Percentiles rank a stretch among this genome's conserved stretches.
Evolutionary conservation across 1,140 invertebrate genomes (phyloP).

Genomic region (Hylaeus volcanicus): DNA sequence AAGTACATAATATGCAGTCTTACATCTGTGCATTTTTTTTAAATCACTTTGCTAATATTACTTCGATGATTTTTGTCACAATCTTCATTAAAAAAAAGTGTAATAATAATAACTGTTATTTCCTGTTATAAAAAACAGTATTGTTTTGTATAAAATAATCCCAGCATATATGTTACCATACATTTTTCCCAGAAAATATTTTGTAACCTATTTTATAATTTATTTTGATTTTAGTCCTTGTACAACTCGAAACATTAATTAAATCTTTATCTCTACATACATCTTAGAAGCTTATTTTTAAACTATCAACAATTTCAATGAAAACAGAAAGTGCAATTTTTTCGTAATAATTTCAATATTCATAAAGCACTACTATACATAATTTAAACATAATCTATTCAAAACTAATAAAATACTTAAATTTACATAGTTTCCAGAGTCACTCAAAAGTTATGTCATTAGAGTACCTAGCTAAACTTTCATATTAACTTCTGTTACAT

Average conservation of each 20-base stretch:
- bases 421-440: slow-evolving; percentile 38
- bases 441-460: slow-evolving; percentile 13
- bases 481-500: slow-evolving; percentile 47
- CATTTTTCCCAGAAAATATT: slow-evolving; percentile 35
- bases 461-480: slow-evolving; percentile 49
- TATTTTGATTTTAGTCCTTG: slow-evolving; percentile 46
- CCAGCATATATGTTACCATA: slow-evolving; percentile 12
- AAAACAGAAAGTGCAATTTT: slow-evolving; percentile 33
- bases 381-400: slow-evolving; percentile 37
- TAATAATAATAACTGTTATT: slow-evolving; percentile 24
- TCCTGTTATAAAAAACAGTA: slow-evolving; percentile 22
- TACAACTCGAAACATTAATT: slow-evolving; percentile 34
- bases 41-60: slow-evolving; percentile 23
- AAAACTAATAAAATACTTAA: slow-evolving; percentile 40
- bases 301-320: slow-evolving; percentile 30
- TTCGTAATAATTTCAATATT: slow-evolving; percentile 31
- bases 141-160: slow-evolving; percentile 32
- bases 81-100: slow-evolving; percentile 31
- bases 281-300: slow-evolving; percentile 20
- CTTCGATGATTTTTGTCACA: slow-evolving; percentile 27
- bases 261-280: slow-evolving; percentile 10
- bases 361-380: slow-evolving; percentile 34
- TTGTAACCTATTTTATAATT: slow-evolving; percentile 22
- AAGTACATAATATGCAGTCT: slow-evolving; percentile 46
- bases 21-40: slow-evolving; percentile 33